Evolutionary conservation across 2,113 vertebrate genomes (phyloP).

Genomic region (Hirundichthys speculiger): DNA sequence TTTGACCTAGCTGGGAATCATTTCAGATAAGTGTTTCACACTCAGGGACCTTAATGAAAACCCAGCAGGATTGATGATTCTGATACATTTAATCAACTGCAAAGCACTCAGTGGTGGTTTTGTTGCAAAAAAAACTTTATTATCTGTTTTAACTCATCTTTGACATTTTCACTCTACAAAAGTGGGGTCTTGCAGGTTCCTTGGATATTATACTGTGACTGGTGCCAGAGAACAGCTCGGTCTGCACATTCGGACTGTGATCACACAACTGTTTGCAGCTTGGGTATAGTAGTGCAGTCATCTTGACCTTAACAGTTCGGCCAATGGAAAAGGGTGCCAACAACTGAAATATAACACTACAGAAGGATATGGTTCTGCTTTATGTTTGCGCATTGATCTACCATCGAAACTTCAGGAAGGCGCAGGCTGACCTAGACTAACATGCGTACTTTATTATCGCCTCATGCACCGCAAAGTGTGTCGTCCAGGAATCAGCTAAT

Average conservation of each 20-base stretch:
- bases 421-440: constrained; percentile 69
- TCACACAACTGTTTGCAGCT: constrained; percentile 65
- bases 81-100: not conserved
- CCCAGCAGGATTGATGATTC: not conserved
- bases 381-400: constrained; percentile 47
- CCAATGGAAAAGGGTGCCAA: constrained; percentile 37
- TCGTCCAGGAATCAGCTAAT: constrained; percentile 68
- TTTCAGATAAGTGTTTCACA: too few relatives aligned
- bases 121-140: constrained; percentile 79
- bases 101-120: constrained; percentile 21
- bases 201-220: constrained; percentile 47
- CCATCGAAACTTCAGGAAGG: constrained; percentile 60
- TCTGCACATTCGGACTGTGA: constrained; percentile 53
- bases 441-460: constrained; percentile 70
- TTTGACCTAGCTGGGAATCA: too few relatives aligned
- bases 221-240: constrained; percentile 32
- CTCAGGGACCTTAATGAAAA: too few relatives aligned
- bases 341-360: constrained; percentile 51
- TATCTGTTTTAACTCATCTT: constrained; percentile 60
- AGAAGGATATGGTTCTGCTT: constrained; percentile 37
- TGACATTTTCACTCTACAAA: constrained; percentile 76
- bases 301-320: constrained; percentile 34
- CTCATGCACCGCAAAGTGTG: constrained; percentile 73
- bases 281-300: constrained; percentile 59
- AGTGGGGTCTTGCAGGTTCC: constrained; percentile 54